Evolutionary conservation across 37 sponge, comb jelly and placozoan species (phyloP).

Genomic region (Cliona cf. orientalis): DNA sequence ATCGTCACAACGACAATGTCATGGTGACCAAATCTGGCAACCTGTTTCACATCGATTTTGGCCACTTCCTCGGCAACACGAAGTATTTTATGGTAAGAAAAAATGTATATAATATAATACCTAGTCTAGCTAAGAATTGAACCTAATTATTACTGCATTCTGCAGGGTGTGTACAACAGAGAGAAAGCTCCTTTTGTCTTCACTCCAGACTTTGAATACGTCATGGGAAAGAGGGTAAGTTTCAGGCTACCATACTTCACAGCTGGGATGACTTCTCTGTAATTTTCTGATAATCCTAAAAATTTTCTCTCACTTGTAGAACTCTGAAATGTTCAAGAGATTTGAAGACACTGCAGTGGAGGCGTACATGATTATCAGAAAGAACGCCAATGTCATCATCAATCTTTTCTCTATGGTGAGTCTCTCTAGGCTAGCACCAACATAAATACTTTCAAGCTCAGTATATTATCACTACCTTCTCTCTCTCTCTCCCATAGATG

Average conservation of each 20-base stretch:
- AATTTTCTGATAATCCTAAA: neutral
- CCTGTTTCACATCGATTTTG: slow-evolving; percentile 99
- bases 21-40: slow-evolving; percentile 91
- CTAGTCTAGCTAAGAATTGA: neutral
- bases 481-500: slow-evolving; percentile 66
- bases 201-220: slow-evolving; percentile 95
- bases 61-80: slow-evolving; percentile 95
- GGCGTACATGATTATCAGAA: slow-evolving; percentile 85
- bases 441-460: neutral
- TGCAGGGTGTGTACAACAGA: slow-evolving; percentile 77
- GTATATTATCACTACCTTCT: neutral
- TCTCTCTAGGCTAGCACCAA: neutral
- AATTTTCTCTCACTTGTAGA: slow-evolving; percentile 26
- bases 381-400: slow-evolving; percentile 86
- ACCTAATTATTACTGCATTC: neutral
- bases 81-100: slow-evolving; percentile 69
- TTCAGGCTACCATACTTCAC: neutral
- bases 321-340: slow-evolving; percentile 61
- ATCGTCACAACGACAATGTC: slow-evolving; percentile 96
- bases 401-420: slow-evolving; percentile 92
- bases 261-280: neutral
- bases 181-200: slow-evolving; percentile 97
- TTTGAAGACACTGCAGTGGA: slow-evolving; percentile 83
- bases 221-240: slow-evolving; percentile 91
- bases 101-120: neutral